Percentiles rank a stretch among this genome's conserved stretches.
Evolutionary conservation across 2,113 vertebrate species (phyloP).

Genomic region (Muscicapa adusta): DNA sequence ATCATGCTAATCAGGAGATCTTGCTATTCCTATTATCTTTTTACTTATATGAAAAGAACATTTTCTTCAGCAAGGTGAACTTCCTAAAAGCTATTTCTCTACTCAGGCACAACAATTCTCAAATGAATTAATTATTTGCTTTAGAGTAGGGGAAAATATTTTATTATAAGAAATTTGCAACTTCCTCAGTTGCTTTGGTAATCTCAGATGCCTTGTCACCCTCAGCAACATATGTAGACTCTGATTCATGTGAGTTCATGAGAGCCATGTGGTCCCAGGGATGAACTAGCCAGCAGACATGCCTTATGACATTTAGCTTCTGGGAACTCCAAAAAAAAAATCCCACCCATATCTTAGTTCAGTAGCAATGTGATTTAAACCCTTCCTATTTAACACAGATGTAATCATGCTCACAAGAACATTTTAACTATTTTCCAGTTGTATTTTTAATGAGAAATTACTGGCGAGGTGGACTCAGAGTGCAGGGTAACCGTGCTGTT

Average conservation of each 20-base stretch:
- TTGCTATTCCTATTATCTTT: neutral
- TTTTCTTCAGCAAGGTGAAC: neutral
- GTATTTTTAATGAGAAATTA: conserved; percentile 3
- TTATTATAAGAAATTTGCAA: neutral
- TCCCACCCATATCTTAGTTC: neutral
- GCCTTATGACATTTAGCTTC: conserved; percentile 46
- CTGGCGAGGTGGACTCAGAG: neutral
- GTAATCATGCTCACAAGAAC: neutral
- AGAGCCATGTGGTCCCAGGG: neutral
- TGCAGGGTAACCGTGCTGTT: neutral
- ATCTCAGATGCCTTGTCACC: neutral
- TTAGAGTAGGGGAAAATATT: neutral
- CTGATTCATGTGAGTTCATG: conserved; percentile 42
- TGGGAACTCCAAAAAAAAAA: conserved; percentile 32
- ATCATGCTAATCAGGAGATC: neutral
- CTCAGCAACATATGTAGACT: conserved; percentile 39
- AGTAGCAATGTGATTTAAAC: conserved; percentile 21
- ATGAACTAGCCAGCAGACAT: conserved; percentile 1
- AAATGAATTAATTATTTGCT: neutral
- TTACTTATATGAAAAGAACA: neutral
- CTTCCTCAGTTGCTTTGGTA: neutral
- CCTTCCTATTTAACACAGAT: conserved; percentile 16
- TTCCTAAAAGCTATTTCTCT: neutral
- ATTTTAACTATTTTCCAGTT: conserved; percentile 15
- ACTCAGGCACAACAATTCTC: neutral